Evolutionary conservation across 2,888 invertebrate species (phyloP).

Genomic region (Formica aserva): DNA sequence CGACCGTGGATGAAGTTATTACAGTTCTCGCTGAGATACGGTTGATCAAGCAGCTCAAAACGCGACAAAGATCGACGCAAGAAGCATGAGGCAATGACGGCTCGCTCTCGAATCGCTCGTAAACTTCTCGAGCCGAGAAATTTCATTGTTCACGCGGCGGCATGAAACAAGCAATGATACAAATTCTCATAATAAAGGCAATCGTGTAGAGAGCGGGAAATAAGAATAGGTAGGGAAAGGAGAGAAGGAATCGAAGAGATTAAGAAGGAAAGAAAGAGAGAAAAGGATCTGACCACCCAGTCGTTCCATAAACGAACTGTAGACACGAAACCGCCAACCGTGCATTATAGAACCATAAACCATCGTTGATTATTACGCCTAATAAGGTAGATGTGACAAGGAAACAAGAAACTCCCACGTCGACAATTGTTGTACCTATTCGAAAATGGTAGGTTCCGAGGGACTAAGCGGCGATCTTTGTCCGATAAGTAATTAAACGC

Average conservation of each 20-base stretch:
- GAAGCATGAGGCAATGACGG: slow-evolving; percentile 18
- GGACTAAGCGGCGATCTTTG: neutral
- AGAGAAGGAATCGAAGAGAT: slow-evolving; percentile 31
- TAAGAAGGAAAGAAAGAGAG: slow-evolving; percentile 39
- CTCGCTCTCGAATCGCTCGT: slow-evolving; percentile 40
- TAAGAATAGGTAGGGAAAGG: neutral
- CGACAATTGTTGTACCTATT: neutral
- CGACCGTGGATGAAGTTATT: slow-evolving; percentile 47
- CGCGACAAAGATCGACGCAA: slow-evolving; percentile 41
- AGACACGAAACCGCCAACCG: slow-evolving; percentile 45
- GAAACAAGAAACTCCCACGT: neutral
- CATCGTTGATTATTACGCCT: slow-evolving; percentile 47
- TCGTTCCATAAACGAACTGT: slow-evolving; percentile 28
- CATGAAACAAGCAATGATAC: slow-evolving; percentile 35
- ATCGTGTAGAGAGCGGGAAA: slow-evolving; percentile 26
- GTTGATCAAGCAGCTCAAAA: slow-evolving; percentile 30
- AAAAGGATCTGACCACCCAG: slow-evolving; percentile 55
- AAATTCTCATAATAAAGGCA: slow-evolving; percentile 58
- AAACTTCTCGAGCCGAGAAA: slow-evolving; percentile 62
- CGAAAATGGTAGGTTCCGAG: neutral
- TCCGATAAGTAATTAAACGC: neutral
- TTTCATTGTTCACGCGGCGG: slow-evolving; percentile 56
- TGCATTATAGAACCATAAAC: slow-evolving; percentile 63
- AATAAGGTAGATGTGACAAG: neutral
- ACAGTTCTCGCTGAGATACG: slow-evolving; percentile 30